phyloP scores from a whole-genome alignment of 2,113 vertebrate genomes.

The Columba janthina region DNA sequence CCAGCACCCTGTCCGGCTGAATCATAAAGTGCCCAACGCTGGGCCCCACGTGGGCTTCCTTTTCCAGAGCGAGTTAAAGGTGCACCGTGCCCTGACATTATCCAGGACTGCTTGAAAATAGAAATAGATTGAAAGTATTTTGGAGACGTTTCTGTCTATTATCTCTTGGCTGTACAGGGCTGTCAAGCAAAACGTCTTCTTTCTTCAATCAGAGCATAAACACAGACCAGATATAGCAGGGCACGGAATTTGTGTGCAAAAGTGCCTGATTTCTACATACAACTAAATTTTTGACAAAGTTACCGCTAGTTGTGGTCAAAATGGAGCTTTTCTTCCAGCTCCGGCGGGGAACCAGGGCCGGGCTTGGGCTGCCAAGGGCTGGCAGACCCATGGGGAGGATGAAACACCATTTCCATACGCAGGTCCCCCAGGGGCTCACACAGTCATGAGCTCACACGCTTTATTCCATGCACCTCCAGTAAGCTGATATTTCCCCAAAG shows the following conservation, averaged over 20 bases:
- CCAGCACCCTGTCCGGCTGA: too few species aligned
- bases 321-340: neutral
- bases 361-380: neutral
- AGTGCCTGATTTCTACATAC: neutral
- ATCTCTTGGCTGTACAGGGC: neutral
- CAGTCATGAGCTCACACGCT: fast-evolving
- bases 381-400: fast-evolving
- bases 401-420: fast-evolving
- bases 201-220: constrained; percentile 6
- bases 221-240: constrained; percentile 20
- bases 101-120: constrained; percentile 19
- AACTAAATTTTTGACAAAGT: neutral
- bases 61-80: neutral
- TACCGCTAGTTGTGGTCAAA: neutral
- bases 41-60: neutral
- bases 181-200: constrained; percentile 34
- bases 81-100: neutral
- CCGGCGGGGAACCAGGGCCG: fast-evolving
- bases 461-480: neutral
- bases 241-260: neutral
- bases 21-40: too few species aligned
- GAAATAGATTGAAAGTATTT: constrained; percentile 45
- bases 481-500: neutral
- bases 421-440: neutral
- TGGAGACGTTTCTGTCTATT: constrained; percentile 9